Base-by-base conservation (phyloP, 1,140 invertebrate genomes). In the Drosophila teissieri region DNA sequence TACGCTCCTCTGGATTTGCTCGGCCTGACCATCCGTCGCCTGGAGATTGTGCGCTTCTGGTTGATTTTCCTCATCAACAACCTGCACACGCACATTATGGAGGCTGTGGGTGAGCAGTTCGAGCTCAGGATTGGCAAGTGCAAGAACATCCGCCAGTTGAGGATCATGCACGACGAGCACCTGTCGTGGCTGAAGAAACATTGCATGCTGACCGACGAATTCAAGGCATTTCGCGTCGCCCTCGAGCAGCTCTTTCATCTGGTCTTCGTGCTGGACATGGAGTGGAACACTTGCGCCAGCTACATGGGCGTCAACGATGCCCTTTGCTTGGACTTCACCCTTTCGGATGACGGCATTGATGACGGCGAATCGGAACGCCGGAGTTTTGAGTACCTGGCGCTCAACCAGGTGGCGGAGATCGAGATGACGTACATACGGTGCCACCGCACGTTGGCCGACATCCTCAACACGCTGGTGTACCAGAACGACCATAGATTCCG, bases 11-110 rank as follows among this genome's bases (percentile, higher is more conserved):
- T 92, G 24, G 80, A 88, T 48, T 60, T 91, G 14, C 54, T 83
- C 8, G 90, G 82, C 0, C 54, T 92, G 15, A 80, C 84, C 6
- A 67, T 92, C 15, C 81, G 91, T 1, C 91, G 91, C 2, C 73
- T 92, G 57, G 84, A 92, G 49, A 88, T 91, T 2, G 3, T 91
- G n/a, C 91, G 92, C 19, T 92, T 92, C 45, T 92, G 91, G 91
- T 65, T 92, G n/a, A 74, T 84, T 8, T 88, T 81, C 36, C 48
- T 91, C 4, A 55, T 90, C 36, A 79, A 81, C 54, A 79, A 63
- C 49, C 42, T 92, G 19, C 91, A 92, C 51, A 74, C 68, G 8
- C 84, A 92, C 78, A 40, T 92, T 5, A 53, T 92, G 39, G 74
- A 91, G 17, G 51, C 70, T 0, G 24, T 90, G 49, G 79, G 78